Conservation (phyloP, 2,113 vertebrate species). For the Peromyscus californicus region DNA sequence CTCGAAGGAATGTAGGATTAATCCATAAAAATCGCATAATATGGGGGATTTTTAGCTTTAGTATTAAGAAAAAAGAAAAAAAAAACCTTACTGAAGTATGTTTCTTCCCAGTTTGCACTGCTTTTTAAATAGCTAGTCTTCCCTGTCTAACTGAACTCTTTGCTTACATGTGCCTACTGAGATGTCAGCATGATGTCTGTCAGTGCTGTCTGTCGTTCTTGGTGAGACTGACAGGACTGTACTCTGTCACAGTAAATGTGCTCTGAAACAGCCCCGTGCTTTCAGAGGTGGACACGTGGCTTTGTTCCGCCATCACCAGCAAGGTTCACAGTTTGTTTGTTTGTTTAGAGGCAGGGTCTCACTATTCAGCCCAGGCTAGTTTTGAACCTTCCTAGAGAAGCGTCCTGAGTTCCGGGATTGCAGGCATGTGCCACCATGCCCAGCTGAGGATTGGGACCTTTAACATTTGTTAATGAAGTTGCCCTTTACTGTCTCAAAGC, state of each 20-base stretch:
- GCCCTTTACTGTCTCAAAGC: background rate
- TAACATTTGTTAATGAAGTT: slow-evolving; percentile 20
- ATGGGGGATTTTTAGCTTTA: slow-evolving; percentile 27
- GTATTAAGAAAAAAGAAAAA: background rate
- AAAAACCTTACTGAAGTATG: background rate
- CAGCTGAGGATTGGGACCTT: background rate
- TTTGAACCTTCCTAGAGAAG: background rate
- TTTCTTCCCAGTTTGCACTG: background rate
- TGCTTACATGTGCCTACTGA: background rate
- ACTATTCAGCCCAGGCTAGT: background rate
- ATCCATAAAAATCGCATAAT: background rate
- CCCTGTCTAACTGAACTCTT: background rate
- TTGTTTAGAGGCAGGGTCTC: background rate
- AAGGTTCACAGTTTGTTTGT: background rate
- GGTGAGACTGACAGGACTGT: background rate
- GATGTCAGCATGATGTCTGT: background rate
- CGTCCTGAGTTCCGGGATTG: background rate
- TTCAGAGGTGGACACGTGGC: background rate
- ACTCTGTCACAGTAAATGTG: background rate
- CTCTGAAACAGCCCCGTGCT: background rate
- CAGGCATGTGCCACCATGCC: background rate
- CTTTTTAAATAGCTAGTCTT: slow-evolving; percentile 10
- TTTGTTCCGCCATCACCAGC: background rate
- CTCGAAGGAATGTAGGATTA: slow-evolving; percentile 22
- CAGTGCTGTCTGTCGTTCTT: background rate